Evolutionary conservation across 2,113 vertebrate genomes (phyloP).

Genomic region (Tenrec ecaudatus): DNA sequence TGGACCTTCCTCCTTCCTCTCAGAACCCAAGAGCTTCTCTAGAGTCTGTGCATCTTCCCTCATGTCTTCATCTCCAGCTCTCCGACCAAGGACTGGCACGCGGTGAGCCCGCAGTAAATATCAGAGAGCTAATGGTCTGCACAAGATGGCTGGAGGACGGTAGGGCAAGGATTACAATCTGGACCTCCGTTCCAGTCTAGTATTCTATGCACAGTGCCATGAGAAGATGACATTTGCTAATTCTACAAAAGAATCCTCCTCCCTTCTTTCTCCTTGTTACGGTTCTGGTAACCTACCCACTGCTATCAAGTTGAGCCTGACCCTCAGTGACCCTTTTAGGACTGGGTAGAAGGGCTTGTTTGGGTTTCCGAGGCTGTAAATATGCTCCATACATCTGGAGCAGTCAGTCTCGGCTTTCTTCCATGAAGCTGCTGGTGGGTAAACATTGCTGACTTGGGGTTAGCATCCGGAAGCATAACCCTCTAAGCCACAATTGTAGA

Average conservation of each 20-base stretch:
- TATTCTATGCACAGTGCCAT: not conserved
- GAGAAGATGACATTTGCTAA: slow-evolving; percentile 21
- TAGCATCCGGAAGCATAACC: too few species aligned
- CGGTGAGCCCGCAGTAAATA: not conserved
- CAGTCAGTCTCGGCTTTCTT: too few species aligned
- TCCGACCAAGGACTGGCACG: not conserved
- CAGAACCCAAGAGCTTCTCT: not conserved
- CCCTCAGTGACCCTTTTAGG: too few species aligned
- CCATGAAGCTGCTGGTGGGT: too few species aligned
- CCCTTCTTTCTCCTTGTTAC: not conserved
- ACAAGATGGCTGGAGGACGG: not conserved
- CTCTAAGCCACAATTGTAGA: not conserved
- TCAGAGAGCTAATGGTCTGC: not conserved
- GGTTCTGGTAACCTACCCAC: too few species aligned
- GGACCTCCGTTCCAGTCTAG: not conserved
- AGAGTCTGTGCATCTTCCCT: not conserved
- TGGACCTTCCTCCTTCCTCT: not conserved
- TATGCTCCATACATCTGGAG: too few species aligned
- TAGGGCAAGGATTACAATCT: not conserved
- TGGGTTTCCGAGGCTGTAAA: too few species aligned
- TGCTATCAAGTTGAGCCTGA: too few species aligned
- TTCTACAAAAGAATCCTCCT: not conserved
- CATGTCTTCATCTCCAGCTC: not conserved
- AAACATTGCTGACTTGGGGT: too few species aligned
- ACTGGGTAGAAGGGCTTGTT: too few species aligned